Evolutionary conservation across 2,888 invertebrate genomes (phyloP), one percentile per base, ranked within the genome.

Genomic region (Argyresthia albistria): DNA sequence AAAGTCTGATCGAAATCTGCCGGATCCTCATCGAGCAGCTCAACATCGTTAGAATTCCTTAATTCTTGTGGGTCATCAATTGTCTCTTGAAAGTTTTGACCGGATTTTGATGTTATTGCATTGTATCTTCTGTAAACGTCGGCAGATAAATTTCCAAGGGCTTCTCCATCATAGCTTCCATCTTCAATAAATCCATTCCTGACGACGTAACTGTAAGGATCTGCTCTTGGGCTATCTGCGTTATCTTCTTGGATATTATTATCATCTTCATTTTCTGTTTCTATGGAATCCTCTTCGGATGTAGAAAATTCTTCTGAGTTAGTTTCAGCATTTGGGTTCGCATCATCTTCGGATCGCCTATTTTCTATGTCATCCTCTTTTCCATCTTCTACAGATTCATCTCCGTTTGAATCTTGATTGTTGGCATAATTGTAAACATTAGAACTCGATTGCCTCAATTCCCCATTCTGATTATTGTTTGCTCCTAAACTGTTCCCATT

Each of bases 361-460:
- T 4, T 25, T 25, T 25, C 25, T 25, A 25, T 25, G 25, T 25
- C 59, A 12, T 61, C 54, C 48, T 63, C 42, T 16, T 43, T 57
- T 16, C 39, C n/a, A 49, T 52, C 52, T 36, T 54, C 50, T 14
- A 9, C 36, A 16, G 6, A 10, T 6, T 43, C 43, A 43, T 25
- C 25, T 14, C 43, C 43, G 4, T 51, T 16, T 15, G 14, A n/a
- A 9, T 1, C 4, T 36, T 49, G 7, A 25, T 53, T 51, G 47
- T 52, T 42, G 12, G 45, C 43, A 11, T 74, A 72, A 43, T 63
- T 67, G 46, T 76, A 75, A 25, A 70, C 58, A 53, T 76, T 73
- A 1, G 73, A 71, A 62, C 75, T 78, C 2, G 74, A 66, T 52
- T 79, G 73, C 52, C 64, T 63, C 25, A 70, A 50, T 60, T 80